Percentiles rank a stretch among this genome's conserved stretches.
Conservation (phyloP, 2,113 vertebrate species). For the Pedionomus torquatus region DNA sequence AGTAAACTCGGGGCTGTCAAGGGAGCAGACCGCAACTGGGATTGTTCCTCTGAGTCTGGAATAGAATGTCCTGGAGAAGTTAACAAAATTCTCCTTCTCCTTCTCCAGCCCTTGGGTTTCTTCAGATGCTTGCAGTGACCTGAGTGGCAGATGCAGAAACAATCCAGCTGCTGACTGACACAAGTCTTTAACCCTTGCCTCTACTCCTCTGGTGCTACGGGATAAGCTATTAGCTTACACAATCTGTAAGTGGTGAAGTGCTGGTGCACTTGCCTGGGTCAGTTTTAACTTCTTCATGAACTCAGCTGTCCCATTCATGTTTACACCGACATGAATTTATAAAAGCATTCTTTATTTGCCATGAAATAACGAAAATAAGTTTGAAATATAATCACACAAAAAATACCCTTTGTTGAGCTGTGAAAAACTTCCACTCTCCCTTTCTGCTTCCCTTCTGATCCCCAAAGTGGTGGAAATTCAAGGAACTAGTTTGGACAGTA, state of each 20-base stretch:
- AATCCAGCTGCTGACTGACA: not conserved
- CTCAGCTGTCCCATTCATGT: not conserved
- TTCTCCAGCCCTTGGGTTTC: not conserved
- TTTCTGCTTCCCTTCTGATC: not conserved
- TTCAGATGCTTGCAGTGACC: not conserved
- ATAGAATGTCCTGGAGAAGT: not conserved
- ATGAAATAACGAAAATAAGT: not conserved
- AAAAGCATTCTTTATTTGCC: not conserved
- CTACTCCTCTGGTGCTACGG: not conserved
- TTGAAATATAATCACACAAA: not conserved
- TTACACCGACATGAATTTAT: not conserved
- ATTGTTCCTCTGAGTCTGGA: not conserved
- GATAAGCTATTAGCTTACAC: not conserved
- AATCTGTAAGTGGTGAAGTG: not conserved
- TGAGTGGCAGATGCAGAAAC: not conserved
- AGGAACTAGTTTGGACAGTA: not conserved
- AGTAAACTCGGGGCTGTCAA: not conserved
- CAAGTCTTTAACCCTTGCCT: not conserved
- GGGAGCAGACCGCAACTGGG: not conserved
- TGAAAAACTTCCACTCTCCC: not conserved
- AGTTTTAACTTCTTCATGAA: not conserved
- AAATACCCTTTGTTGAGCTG: not conserved
- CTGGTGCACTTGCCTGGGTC: not conserved
- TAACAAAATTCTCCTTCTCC: not conserved
- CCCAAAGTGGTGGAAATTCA: not conserved